A percentile compares a stretch with the other conserved stretches of the same genome.
Evolutionary conservation across 1,140 invertebrate genomes (phyloP).

Genomic region (Penaeus japonicus): DNA sequence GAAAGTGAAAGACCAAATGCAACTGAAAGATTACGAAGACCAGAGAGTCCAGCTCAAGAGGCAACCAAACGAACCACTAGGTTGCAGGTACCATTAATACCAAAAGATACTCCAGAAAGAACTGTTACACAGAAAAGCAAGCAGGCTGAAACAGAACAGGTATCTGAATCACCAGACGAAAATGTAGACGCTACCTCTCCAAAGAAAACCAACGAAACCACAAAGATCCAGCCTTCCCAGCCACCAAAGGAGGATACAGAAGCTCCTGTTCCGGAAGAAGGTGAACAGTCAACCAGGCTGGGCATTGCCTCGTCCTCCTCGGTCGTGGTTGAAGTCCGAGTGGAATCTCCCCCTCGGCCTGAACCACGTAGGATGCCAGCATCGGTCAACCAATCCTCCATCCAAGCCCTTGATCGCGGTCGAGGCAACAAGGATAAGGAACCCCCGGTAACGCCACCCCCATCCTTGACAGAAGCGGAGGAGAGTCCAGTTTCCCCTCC

Average conservation of each 20-base stretch:
- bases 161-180: too few species aligned
- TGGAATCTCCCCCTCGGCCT: constrained; percentile 11
- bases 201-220: not conserved
- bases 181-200: not conserved
- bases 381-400: not conserved
- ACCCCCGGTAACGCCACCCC: too few species aligned
- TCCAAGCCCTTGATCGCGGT: not conserved
- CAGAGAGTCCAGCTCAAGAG: not conserved
- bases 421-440: not conserved
- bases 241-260: not conserved
- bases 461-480: not conserved
- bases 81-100: constrained; percentile 10
- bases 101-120: not conserved
- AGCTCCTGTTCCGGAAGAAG: not conserved
- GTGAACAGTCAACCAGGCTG: not conserved
- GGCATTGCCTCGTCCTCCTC: constrained; percentile 34
- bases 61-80: not conserved
- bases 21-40: not conserved
- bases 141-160: not conserved
- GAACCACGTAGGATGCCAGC: not conserved
- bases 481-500: not conserved
- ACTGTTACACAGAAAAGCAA: not conserved
- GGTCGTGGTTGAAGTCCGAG: constrained; percentile 36
- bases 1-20: not conserved
- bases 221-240: constrained; percentile 21